These are phyloP conservation scores for Notodonta dromedarius DNA, from an alignment of 2,888 invertebrate species.

Conservation along the genomic window DNA sequence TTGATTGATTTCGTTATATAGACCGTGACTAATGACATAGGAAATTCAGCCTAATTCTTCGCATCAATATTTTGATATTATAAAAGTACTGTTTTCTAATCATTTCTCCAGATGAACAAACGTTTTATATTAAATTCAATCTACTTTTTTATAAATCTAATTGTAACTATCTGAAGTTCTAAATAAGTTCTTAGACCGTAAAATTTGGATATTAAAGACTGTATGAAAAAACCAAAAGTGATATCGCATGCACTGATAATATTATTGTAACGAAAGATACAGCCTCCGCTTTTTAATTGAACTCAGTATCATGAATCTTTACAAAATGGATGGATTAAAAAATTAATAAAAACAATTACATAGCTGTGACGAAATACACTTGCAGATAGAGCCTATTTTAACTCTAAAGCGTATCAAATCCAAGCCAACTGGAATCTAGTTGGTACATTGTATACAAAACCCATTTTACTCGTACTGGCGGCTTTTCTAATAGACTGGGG, in stretches of 20 bases:
- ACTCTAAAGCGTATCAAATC: not conserved
- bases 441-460: not conserved
- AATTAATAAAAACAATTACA: not conserved
- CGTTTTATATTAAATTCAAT: constrained; percentile 1
- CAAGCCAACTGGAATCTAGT: constrained; percentile 2
- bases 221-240: constrained; percentile 1
- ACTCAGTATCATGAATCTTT: not conserved
- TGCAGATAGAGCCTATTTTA: not conserved
- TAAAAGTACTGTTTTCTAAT: constrained; percentile 6
- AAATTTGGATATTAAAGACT: constrained; percentile 6
- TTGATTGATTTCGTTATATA: constrained; percentile 23
- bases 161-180: not conserved
- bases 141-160: constrained; percentile 5
- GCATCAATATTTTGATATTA: constrained; percentile 8
- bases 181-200: constrained; percentile 7
- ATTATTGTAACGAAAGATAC: constrained; percentile 1
- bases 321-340: not conserved
- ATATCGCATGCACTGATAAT: not conserved
- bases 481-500: not conserved
- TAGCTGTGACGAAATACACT: not conserved
- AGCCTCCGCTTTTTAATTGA: not conserved
- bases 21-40: constrained; percentile 19
- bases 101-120: constrained; percentile 1
- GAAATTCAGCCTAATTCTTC: constrained; percentile 11
- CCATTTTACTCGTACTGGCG: not conserved